phyloP scores from a whole-genome alignment of 2,888 invertebrate genomes.

The Phragmatobia fuliginosa region DNA sequence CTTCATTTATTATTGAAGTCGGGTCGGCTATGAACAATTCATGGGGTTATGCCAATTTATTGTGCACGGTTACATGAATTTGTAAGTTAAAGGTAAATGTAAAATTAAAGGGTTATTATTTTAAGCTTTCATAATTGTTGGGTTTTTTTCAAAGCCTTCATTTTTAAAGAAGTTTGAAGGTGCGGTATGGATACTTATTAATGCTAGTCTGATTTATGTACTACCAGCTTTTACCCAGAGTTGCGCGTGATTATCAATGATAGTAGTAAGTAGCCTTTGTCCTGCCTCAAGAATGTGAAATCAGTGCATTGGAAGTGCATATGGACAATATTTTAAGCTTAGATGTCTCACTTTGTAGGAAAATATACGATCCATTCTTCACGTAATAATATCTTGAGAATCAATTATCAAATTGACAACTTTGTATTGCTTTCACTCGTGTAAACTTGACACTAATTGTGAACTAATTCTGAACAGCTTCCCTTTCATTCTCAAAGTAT shows the following conservation, averaged over 20 bases:
- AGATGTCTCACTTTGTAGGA: too few species aligned
- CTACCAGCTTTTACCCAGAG: too few species aligned
- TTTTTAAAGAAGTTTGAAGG: background rate
- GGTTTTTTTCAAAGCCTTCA: background rate
- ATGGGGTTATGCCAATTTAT: conserved; percentile 60
- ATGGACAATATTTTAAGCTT: background rate
- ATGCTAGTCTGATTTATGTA: background rate
- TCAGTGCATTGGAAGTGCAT: too few species aligned
- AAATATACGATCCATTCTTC: background rate
- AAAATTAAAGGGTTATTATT: conserved; percentile 43
- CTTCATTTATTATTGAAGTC: conserved; percentile 56
- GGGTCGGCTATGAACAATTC: conserved; percentile 64
- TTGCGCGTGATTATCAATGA: too few species aligned
- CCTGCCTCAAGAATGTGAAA: too few species aligned
- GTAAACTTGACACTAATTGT: too few species aligned
- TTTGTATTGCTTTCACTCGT: background rate
- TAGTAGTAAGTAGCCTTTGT: too few species aligned
- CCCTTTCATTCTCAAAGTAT: conserved; percentile 41
- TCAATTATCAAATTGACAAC: background rate
- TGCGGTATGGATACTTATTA: background rate
- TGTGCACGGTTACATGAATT: conserved; percentile 48
- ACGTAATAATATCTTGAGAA: background rate
- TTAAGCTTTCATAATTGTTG: background rate
- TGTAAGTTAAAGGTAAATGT: conserved; percentile 63
- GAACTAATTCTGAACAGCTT: conserved; percentile 13